These are phyloP conservation scores for Dione vanillae DNA, from an alignment of 2,888 invertebrate genomes.

Conservation along the genomic window DNA sequence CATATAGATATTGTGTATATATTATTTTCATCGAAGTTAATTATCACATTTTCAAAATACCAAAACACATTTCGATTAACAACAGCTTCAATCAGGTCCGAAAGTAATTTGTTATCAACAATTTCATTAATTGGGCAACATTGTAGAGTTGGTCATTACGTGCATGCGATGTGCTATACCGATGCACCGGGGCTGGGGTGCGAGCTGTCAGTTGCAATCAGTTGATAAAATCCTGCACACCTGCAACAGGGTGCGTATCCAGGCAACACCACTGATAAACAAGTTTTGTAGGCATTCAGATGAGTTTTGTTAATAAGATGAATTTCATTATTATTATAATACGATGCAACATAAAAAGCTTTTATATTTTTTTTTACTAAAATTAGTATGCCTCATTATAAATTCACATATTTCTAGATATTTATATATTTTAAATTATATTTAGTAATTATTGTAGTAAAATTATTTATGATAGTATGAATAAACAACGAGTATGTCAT, in stretches of 20 bases:
- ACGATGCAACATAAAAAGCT: background rate
- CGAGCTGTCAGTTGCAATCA: slow-evolving; percentile 70
- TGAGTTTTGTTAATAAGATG: slow-evolving; percentile 33
- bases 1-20: background rate
- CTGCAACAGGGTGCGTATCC: slow-evolving; percentile 68
- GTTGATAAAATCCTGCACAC: slow-evolving; percentile 81
- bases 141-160: slow-evolving; percentile 25
- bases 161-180: slow-evolving; percentile 41
- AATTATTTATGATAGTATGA: too few relatives aligned
- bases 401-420: too few relatives aligned
- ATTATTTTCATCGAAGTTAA: background rate
- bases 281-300: slow-evolving; percentile 61
- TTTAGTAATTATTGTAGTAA: too few relatives aligned
- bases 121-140: slow-evolving; percentile 39
- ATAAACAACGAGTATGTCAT: too few relatives aligned
- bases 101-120: slow-evolving; percentile 21
- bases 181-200: slow-evolving; percentile 29
- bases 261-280: slow-evolving; percentile 70
- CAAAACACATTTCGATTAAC: background rate
- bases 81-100: slow-evolving; percentile 4
- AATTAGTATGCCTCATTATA: too few relatives aligned
- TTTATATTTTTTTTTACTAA: background rate
- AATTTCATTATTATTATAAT: slow-evolving; percentile 8
- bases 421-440: too few relatives aligned
- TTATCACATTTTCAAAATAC: background rate